Evolutionary conservation across 2,113 vertebrate genomes (phyloP).

Genomic region (Rhabdornis inornatus): DNA sequence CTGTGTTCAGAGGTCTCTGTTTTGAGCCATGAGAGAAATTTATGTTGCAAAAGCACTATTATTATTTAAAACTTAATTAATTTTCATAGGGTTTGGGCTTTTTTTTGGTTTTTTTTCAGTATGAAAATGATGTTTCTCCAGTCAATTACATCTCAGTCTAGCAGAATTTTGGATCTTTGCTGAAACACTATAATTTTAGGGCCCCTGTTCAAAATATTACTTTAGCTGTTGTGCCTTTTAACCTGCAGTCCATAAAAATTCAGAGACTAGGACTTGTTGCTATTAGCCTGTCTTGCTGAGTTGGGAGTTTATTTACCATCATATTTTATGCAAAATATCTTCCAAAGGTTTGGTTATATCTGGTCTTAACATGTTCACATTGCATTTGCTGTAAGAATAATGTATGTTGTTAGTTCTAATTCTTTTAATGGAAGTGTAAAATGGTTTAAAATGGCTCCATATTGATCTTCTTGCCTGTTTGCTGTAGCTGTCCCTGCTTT

Average conservation of each 20-base stretch:
- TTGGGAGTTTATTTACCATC: neutral
- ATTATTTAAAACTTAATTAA: neutral
- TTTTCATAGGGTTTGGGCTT: neutral
- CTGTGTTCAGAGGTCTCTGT: neutral
- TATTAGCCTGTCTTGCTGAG: neutral
- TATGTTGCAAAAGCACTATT: neutral
- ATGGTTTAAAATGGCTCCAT: neutral
- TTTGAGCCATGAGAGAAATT: neutral
- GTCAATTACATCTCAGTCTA: neutral
- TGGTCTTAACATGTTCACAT: neutral
- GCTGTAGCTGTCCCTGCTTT: neutral
- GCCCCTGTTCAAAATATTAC: neutral
- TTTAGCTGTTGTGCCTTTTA: neutral
- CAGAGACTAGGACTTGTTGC: neutral
- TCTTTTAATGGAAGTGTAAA: neutral
- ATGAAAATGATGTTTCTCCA: neutral
- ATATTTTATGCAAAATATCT: neutral
- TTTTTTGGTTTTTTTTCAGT: neutral
- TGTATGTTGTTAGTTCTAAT: neutral
- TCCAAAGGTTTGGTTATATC: neutral
- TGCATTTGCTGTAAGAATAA: neutral
- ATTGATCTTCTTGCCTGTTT: neutral
- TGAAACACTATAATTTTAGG: neutral
- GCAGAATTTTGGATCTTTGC: neutral
- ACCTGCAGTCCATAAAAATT: neutral